Conservation (phyloP, 2,888 invertebrate genomes). For the Acanthosepion lycidas region DNA sequence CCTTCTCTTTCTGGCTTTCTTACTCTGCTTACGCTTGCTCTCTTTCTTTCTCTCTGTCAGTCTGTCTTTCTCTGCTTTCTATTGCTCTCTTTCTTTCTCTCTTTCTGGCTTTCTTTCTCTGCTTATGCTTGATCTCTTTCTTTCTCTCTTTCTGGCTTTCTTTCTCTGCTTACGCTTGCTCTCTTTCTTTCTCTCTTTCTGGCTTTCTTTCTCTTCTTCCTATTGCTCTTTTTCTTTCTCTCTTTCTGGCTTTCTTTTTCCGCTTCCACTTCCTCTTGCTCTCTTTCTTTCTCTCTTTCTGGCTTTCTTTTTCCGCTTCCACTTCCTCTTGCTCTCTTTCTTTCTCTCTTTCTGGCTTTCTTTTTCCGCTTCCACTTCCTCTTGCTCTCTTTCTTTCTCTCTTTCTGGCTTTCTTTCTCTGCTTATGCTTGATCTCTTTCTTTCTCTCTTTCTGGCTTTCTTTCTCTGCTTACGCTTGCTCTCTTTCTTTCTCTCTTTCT, state of each 20-base stretch:
- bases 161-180: background rate
- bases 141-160: background rate
- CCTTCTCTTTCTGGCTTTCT: too few species aligned
- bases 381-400: background rate
- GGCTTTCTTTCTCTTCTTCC: too few species aligned
- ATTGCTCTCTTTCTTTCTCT: background rate
- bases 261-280: background rate
- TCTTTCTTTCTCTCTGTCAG: background rate
- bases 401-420: background rate
- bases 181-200: too few species aligned
- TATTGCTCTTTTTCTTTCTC: background rate
- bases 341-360: background rate
- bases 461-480: background rate
- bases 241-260: background rate
- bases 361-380: too few species aligned
- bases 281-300: background rate
- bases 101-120: too few species aligned
- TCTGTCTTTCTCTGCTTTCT: background rate
- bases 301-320: too few species aligned
- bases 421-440: too few species aligned
- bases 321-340: background rate
- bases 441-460: background rate
- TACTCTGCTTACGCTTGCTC: background rate
- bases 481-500: too few species aligned
- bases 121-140: background rate